Percentiles rank a stretch among this genome's conserved stretches.
Conservation (phyloP, 2,113 vertebrate species). For the Hemibates koningsi region DNA sequence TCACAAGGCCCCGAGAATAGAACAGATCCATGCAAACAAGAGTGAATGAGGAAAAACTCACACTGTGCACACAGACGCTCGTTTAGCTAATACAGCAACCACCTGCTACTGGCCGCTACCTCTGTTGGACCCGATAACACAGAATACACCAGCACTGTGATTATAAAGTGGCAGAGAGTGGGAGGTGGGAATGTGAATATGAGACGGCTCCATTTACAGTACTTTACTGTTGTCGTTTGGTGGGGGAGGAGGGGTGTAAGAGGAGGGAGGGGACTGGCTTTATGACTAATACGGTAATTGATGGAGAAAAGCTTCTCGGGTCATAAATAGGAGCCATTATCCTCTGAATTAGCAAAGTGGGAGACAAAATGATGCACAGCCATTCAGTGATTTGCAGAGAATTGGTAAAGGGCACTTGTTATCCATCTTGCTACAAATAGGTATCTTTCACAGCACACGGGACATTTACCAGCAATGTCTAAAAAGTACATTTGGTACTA, state of each 20-base stretch:
- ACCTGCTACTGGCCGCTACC: conserved; percentile 50
- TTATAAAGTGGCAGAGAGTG: conserved; percentile 43
- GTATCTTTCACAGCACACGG: conserved; percentile 41
- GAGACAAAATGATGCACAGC: conserved; percentile 53
- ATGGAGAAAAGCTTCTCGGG: conserved; percentile 58
- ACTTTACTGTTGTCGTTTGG: conserved; percentile 42
- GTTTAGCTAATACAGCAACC: conserved; percentile 55
- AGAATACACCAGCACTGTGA: conserved; percentile 22
- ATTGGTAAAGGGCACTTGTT: conserved; percentile 48
- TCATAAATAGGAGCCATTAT: conserved; percentile 71
- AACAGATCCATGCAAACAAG: conserved; percentile 30
- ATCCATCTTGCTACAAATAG: conserved; percentile 66
- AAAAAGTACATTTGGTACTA: conserved; percentile 32
- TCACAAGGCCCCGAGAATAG: conserved; percentile 43
- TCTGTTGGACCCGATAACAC: conserved; percentile 56
- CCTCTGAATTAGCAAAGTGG: conserved; percentile 62
- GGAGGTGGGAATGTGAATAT: conserved; percentile 45
- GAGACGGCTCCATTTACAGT: conserved; percentile 53
- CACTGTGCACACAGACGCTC: conserved; percentile 39
- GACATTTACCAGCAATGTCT: neutral
- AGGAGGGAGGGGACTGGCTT: conserved; percentile 24
- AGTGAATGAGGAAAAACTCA: neutral
- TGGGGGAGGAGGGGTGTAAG: neutral
- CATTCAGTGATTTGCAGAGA: conserved; percentile 53
- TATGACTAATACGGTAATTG: conserved; percentile 68